phyloP scores from a whole-genome alignment of 2,113 vertebrate genomes.

The Hippolais icterina region DNA sequence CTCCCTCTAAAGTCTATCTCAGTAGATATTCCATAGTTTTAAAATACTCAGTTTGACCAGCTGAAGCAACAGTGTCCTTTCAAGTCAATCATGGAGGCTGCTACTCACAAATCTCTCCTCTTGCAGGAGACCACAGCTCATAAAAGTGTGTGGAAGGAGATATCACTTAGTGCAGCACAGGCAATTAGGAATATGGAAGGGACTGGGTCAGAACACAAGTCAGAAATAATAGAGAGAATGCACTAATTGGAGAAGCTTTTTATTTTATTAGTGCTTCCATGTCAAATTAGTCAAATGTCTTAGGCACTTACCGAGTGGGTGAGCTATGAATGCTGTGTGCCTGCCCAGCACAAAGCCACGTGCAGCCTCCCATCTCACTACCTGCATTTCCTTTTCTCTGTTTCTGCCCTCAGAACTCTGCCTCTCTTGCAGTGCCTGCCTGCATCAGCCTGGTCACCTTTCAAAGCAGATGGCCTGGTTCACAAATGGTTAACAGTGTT shows the following conservation, averaged over 20 bases:
- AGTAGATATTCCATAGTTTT: neutral
- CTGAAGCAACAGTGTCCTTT: constrained; percentile 50
- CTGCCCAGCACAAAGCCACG: neutral
- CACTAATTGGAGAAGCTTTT: constrained; percentile 69
- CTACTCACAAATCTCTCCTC: neutral
- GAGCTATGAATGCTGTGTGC: neutral
- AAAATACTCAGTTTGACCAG: constrained; percentile 19
- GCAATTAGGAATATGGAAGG: constrained; percentile 62
- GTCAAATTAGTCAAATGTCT: constrained; percentile 72
- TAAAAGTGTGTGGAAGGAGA: neutral
- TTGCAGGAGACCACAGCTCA: neutral
- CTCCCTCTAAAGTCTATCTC: neutral
- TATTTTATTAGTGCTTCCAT: constrained; percentile 67
- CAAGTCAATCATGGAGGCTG: constrained; percentile 2
- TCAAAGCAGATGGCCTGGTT: neutral
- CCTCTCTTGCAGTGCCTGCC: fast-evolving
- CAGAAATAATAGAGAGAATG: constrained; percentile 65
- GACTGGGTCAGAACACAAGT: constrained; percentile 68
- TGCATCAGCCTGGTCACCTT: neutral
- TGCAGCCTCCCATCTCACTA: neutral
- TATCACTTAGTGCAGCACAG: constrained; percentile 54
- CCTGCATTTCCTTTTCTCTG: neutral
- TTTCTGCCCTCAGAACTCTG: neutral
- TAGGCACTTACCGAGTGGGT: neutral
- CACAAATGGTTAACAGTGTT: neutral